Evolutionary conservation across 2,888 invertebrate genomes (phyloP).

Genomic region (Incurvaria masculella): DNA sequence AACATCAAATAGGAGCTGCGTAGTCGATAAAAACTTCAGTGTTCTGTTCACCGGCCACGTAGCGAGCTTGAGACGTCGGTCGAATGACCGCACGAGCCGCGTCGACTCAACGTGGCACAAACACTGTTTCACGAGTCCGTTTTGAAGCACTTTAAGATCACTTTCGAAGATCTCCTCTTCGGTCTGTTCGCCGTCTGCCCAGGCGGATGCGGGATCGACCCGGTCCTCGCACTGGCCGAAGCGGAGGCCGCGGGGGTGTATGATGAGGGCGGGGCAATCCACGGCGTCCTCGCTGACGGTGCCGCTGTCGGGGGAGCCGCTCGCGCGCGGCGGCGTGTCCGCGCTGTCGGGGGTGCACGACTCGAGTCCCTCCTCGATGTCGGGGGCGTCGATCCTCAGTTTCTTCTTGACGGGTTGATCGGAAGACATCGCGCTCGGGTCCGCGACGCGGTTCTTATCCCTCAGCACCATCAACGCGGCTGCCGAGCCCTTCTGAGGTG

Average conservation of each 20-base stretch:
- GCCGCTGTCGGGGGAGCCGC: slow-evolving; percentile 49
- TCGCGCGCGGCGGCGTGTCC: slow-evolving; percentile 38
- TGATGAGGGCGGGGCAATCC: slow-evolving; percentile 42
- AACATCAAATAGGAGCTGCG: slow-evolving; percentile 80
- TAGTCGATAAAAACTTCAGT: slow-evolving; percentile 76
- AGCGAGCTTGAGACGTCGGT: slow-evolving; percentile 54
- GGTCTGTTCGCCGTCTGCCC: slow-evolving; percentile 21
- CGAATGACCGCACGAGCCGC: slow-evolving; percentile 68
- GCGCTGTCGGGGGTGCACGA: slow-evolving; percentile 51
- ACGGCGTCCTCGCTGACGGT: slow-evolving; percentile 52
- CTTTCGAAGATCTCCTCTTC: slow-evolving; percentile 42
- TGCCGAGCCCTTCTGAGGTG: slow-evolving; percentile 14
- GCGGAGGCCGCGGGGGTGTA: slow-evolving; percentile 25
- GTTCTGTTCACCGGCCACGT: slow-evolving; percentile 51
- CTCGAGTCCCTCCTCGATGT: slow-evolving; percentile 54
- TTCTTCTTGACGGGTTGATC: slow-evolving; percentile 86
- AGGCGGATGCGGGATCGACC: slow-evolving; percentile 7
- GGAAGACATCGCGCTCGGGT: slow-evolving; percentile 63
- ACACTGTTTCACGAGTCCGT: slow-evolving; percentile 70
- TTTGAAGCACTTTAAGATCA: slow-evolving; percentile 60
- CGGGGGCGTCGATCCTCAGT: slow-evolving; percentile 66
- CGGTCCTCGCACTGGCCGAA: slow-evolving; percentile 10
- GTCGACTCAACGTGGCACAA: slow-evolving; percentile 73
- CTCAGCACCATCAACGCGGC: slow-evolving; percentile 61
- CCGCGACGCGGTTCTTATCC: slow-evolving; percentile 50